Percentiles rank a stretch among this genome's conserved stretches.
Evolutionary conservation across 1,140 invertebrate species (phyloP).

Genomic region (Conus ventricosus): DNA sequence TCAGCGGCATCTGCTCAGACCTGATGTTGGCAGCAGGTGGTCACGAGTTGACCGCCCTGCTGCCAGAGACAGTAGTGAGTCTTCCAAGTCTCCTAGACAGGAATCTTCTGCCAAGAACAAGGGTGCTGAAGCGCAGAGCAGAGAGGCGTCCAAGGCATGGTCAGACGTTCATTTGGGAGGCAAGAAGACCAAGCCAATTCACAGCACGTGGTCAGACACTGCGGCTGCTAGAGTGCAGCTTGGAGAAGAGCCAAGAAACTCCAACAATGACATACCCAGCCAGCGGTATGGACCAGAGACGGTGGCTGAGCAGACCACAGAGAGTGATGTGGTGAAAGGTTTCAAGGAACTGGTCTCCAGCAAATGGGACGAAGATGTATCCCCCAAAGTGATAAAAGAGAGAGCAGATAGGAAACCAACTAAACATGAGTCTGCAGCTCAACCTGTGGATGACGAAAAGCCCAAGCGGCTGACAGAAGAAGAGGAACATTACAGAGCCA

Average conservation of each 20-base stretch:
- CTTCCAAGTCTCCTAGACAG: no score
- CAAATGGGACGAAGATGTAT: background rate
- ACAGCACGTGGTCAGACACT: background rate
- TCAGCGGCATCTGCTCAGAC: background rate
- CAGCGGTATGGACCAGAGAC: background rate
- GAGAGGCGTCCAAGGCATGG: no score
- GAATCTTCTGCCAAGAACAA: no score
- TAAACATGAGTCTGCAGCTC: background rate
- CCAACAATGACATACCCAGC: background rate
- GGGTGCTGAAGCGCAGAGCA: no score
- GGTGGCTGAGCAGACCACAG: background rate
- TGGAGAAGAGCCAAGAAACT: background rate
- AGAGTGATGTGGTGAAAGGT: background rate
- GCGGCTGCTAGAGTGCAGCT: background rate
- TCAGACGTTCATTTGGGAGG: no score
- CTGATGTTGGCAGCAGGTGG: no score
- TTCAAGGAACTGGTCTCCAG: background rate
- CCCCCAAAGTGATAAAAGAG: background rate
- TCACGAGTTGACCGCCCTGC: no score
- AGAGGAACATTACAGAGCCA: no score
- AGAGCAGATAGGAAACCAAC: background rate
- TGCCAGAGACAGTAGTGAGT: no score
- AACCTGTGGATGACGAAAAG: background rate
- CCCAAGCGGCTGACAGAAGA: background rate
- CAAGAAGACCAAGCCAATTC: no score